Conservation (phyloP, 1,140 invertebrate species). For the Caenorhabditis latens region DNA sequence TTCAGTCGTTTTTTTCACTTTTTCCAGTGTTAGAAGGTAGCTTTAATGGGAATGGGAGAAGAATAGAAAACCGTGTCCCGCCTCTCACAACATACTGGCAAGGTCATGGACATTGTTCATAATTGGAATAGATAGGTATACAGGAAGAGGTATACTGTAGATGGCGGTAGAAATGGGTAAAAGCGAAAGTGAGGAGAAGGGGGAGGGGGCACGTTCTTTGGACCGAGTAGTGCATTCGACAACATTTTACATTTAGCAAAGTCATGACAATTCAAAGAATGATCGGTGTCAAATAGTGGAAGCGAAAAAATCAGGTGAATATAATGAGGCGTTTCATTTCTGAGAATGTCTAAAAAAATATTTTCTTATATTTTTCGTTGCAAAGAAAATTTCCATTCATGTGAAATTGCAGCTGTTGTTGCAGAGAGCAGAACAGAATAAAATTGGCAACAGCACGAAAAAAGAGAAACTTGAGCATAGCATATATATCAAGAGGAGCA, state of each 20-base stretch:
- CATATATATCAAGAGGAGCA: constrained; percentile 16
- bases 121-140: constrained; percentile 4
- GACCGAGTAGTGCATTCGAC: neutral
- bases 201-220: constrained; percentile 8
- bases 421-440: neutral
- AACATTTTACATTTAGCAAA: neutral
- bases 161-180: neutral
- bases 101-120: constrained; percentile 51
- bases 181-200: neutral
- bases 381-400: neutral
- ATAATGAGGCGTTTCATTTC: neutral
- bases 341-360: neutral
- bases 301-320: neutral
- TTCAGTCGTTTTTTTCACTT: neutral
- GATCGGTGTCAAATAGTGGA: neutral
- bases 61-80: neutral
- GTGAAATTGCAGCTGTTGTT: neutral
- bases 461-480: constrained; percentile 27
- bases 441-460: neutral
- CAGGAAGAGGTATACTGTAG: neutral
- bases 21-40: constrained; percentile 35
- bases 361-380: neutral
- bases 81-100: neutral
- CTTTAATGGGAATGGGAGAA: neutral
- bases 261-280: constrained; percentile 13